Evolutionary conservation across 2,113 vertebrate genomes (phyloP).

Genomic region (Hassar affinis): DNA sequence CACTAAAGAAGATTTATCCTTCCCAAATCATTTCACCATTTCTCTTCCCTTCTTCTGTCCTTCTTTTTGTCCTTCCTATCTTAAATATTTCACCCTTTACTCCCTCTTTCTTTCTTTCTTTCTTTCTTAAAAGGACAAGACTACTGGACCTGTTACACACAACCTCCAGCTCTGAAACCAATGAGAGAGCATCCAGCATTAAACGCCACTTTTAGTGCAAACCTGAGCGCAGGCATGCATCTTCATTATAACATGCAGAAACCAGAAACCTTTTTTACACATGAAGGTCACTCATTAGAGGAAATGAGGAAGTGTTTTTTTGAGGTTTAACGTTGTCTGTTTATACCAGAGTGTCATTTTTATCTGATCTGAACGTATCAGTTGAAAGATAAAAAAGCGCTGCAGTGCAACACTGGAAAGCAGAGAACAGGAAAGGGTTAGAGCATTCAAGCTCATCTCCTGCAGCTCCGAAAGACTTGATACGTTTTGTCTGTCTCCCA

Average conservation of each 20-base stretch:
- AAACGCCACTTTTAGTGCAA: slow-evolving; percentile 60
- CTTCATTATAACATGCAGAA: slow-evolving; percentile 67
- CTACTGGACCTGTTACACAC: slow-evolving; percentile 61
- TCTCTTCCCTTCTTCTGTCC: slow-evolving; percentile 2
- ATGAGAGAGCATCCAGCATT: slow-evolving; percentile 64
- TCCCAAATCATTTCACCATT: no score
- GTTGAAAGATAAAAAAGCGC: slow-evolving; percentile 58
- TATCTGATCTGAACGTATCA: slow-evolving; percentile 52
- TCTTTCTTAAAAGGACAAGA: no score
- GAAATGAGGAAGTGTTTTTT: slow-evolving; percentile 56
- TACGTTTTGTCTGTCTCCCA: slow-evolving; percentile 35
- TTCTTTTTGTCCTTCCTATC: background rate
- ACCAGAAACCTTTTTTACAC: slow-evolving; percentile 61
- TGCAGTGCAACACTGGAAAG: slow-evolving; percentile 40
- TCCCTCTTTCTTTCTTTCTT: background rate
- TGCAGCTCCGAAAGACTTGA: slow-evolving; percentile 50
- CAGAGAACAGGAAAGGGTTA: slow-evolving; percentile 42
- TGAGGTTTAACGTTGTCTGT: slow-evolving; percentile 47
- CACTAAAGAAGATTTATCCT: no score
- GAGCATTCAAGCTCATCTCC: slow-evolving; percentile 33
- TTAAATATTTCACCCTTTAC: background rate
- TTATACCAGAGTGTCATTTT: slow-evolving; percentile 65
- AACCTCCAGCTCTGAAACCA: slow-evolving; percentile 59
- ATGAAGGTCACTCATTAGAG: slow-evolving; percentile 56
- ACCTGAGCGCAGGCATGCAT: slow-evolving; percentile 62